Evolutionary conservation across 1,140 invertebrate genomes (phyloP), one percentile per base, ranked within the genome.

Genomic region (Drosophila elegans): DNA sequence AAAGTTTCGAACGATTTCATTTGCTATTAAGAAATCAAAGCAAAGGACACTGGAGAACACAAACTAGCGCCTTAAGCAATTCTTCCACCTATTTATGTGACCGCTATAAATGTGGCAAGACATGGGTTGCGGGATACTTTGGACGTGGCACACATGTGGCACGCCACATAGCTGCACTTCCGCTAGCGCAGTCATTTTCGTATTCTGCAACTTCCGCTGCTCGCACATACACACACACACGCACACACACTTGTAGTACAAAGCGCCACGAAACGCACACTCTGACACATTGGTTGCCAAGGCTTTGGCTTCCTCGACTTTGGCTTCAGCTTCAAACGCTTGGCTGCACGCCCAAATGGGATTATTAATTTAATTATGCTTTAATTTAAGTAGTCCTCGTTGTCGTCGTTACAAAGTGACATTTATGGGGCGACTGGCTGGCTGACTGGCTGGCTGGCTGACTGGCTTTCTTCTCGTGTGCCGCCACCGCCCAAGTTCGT

Each of bases 361-460:
- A 89, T 89, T 89, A 90, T 89, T 89, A 89, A 89, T 89, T 89
- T 91, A 89, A 89, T 89, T 89, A 89, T 76, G 80, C 85, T 81
- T 88, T 89, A 91, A 89, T 89, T 89, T 90, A 89, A 89, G 85
- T 89, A 89, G 85, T 90, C 81, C 66, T 78, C 80, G 63, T 66
- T 57, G 76, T 75, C 60, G 78, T 75, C 55, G 55, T 68, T 79
- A 83, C 84, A 89, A 77, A 88, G 75, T 88, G 79, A 86, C 75
- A 83, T 78, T 76, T 76, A 78, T 71, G 78, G 55, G 57, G 29
- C 38, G 46, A 45, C 34, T 42, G 13, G 16, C 48, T 12, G 13
- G 16, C 16, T 25, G 13, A 11, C 48, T 48, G 13, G n/a, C 34
- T n/a, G 13, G 16, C 48, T 12, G 13, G 16, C 16, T 25, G 13